A percentile compares a stretch with the other conserved stretches of the same genome.
phyloP scores from a whole-genome alignment of 2,888 invertebrate genomes.

The Rhorus exstirpatorius region DNA sequence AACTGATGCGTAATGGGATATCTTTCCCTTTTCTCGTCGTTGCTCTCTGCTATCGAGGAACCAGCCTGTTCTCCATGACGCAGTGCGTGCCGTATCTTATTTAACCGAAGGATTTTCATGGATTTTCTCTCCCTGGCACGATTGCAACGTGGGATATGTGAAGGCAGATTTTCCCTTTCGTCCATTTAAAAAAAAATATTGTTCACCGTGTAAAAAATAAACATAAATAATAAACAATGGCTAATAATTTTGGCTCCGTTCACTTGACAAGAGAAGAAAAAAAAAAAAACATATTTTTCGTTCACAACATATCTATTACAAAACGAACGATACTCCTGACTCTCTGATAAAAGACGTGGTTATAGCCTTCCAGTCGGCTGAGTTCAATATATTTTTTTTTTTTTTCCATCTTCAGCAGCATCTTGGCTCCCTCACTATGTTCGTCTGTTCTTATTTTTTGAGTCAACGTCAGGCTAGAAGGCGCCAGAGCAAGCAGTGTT shows the following conservation, averaged over 20 bases:
- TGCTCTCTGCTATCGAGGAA: conserved; percentile 36
- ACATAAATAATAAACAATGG: conserved; percentile 19
- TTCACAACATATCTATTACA: conserved; percentile 64
- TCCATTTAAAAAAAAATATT: background rate
- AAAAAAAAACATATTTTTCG: conserved; percentile 34
- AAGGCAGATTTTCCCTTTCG: conserved; percentile 46
- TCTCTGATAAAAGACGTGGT: conserved; percentile 59
- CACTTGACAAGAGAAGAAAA: conserved; percentile 12
- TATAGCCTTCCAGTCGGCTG: conserved; percentile 78
- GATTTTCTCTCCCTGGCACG: conserved; percentile 38
- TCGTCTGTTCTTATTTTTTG: conserved; percentile 66
- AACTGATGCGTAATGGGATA: conserved; percentile 81
- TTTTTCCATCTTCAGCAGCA: conserved; percentile 72
- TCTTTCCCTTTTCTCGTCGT: conserved; percentile 66
- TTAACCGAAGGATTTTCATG: conserved; percentile 72
- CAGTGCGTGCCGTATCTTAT: conserved; percentile 69
- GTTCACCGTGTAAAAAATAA: background rate
- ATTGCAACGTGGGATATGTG: conserved; percentile 41
- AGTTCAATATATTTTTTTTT: conserved; percentile 79
- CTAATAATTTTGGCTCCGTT: conserved; percentile 50
- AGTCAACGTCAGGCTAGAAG: conserved; percentile 68
- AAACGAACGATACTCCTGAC: conserved; percentile 33
- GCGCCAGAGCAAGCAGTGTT: conserved; percentile 76
- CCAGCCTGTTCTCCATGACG: conserved; percentile 53
- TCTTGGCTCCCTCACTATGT: conserved; percentile 59